Base-by-base conservation (phyloP, 1,140 invertebrate genomes). In the Cotesia glomerata region DNA sequence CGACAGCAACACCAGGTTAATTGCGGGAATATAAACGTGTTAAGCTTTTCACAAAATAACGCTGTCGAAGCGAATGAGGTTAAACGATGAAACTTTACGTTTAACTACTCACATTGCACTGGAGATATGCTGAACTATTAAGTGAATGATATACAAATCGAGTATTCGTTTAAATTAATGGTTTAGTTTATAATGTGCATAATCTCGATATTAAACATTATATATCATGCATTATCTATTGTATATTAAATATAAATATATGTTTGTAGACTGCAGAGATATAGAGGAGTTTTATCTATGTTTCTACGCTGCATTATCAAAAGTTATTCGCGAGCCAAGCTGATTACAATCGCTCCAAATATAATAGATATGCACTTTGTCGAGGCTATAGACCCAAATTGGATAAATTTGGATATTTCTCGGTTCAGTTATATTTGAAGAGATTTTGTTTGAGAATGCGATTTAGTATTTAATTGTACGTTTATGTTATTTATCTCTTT, bases 61-160 rank as follows among this genome's bases (percentile, higher is more conserved):
- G 65, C 45, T 54, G 65, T 54, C 65, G 49, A 54, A 8, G 51
- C 9, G 13, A 67, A 67, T 67, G 51, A 67, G 65, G 65, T 67
- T 67, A 67, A 67, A 67, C 51, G 65, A 67, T 67, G 51, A 67
- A 67, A 67, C 65, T 67, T 67, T 54, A 67, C 51, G 14, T 67
- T 45, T 34, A 67, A 67, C 65, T 26, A 34, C 51, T 64, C 36
- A 14, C 39, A 26, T 64, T 64, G 49, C 39, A 35, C 16, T 64
- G 7, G 62, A 64, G 65, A 67, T 54, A 67, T 34, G 49, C 8
- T 5, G 35, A n/a, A 32, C 49, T 67, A 67, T 54, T 67, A 54
- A 67, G 39, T 34, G 34, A 67, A 67, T 51, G 65, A 67, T 34
- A 16, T 26, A 18, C 49, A 13, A 67, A 54, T 34, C 26, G 26